Conservation (phyloP, 2,113 vertebrate species). For the Macquaria australasica region DNA sequence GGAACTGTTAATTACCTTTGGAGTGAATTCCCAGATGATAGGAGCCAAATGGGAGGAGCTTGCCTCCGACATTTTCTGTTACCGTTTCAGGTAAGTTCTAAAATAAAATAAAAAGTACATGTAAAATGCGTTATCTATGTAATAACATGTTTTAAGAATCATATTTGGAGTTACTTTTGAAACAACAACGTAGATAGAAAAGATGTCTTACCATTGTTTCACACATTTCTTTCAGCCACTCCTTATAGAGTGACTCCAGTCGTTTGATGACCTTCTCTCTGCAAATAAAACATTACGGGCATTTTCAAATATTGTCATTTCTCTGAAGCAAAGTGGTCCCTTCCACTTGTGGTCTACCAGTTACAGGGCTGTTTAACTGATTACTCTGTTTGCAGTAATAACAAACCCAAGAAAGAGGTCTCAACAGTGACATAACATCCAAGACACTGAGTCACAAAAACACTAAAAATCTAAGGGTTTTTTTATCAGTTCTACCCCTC, state of each 20-base stretch:
- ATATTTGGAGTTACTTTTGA: neutral
- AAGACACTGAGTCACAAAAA: no score
- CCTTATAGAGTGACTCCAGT: constrained; percentile 91
- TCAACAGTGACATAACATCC: no score
- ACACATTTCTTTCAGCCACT: constrained; percentile 93
- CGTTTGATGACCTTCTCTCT: constrained; percentile 93
- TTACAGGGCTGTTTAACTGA: neutral
- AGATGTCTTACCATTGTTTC: constrained; percentile 87
- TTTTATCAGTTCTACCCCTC: no score
- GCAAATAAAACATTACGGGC: constrained; percentile 19
- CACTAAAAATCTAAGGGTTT: no score
- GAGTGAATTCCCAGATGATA: constrained; percentile 92
- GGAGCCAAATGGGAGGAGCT: constrained; percentile 95
- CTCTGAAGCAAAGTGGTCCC: neutral
- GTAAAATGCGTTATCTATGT: neutral
- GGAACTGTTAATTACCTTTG: constrained; percentile 85
- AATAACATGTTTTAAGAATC: neutral
- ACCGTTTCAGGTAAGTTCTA: constrained; percentile 91
- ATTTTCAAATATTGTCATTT: neutral
- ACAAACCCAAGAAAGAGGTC: neutral
- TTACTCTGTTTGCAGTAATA: neutral
- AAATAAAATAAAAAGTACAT: neutral
- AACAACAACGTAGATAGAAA: neutral
- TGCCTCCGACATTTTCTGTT: constrained; percentile 91
- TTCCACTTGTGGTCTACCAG: neutral